These are phyloP conservation scores for Benitochromis conjunctus DNA, from an alignment of 2,113 vertebrate species.

Conservation along the genomic window DNA sequence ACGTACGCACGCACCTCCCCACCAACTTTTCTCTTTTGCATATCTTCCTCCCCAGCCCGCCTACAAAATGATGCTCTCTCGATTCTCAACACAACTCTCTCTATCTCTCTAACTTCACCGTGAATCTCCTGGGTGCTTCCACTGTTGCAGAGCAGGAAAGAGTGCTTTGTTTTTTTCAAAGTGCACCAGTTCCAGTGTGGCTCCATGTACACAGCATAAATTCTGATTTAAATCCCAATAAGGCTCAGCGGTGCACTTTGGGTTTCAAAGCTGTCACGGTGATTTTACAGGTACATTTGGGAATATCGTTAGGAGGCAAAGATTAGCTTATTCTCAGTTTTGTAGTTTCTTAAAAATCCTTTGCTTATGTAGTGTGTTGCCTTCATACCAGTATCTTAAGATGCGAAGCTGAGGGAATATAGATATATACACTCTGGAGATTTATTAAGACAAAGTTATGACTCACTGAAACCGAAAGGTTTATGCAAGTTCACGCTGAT, in stretches of 20 bases:
- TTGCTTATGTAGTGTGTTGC: not conserved
- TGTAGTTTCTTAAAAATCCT: not conserved
- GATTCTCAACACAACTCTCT: not conserved
- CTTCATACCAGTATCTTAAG: not conserved
- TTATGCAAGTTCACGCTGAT: not conserved
- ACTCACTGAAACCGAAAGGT: not conserved
- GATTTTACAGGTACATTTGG: not conserved
- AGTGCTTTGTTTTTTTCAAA: conserved; percentile 14
- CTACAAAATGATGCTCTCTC: conserved; percentile 14
- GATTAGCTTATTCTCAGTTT: not conserved
- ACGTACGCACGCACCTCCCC: not conserved
- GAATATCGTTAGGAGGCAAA: not conserved
- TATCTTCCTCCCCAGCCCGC: not conserved
- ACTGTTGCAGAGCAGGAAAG: conserved; percentile 1
- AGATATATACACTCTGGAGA: not conserved
- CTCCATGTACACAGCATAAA: not conserved
- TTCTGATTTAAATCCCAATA: not conserved
- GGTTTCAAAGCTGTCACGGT: conserved; percentile 9
- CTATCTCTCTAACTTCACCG: not conserved
- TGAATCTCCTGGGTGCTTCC: conserved; percentile 21
- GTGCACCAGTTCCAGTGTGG: not conserved
- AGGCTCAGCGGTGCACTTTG: not conserved
- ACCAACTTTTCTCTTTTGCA: not conserved
- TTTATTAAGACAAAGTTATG: not conserved
- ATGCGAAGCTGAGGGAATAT: not conserved